Conservation (phyloP, 2,113 vertebrate genomes). For the Brachirus orientalis region DNA sequence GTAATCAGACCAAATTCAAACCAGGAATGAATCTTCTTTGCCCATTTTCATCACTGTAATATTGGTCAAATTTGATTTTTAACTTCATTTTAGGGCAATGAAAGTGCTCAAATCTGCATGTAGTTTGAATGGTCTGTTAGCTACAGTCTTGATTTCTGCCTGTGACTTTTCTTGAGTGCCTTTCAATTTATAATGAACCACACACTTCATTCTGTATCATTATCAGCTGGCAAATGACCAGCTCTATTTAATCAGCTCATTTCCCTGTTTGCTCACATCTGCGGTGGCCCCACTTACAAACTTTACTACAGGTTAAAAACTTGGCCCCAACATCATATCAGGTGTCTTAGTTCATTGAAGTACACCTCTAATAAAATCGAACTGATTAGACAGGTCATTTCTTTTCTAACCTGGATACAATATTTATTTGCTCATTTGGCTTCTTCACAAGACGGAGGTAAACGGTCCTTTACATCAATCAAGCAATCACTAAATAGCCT, state of each 20-base stretch:
- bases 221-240: background rate
- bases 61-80: no score
- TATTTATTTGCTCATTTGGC: background rate
- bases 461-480: slow-evolving; percentile 12
- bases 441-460: background rate
- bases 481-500: slow-evolving; percentile 29
- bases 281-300: background rate
- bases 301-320: background rate
- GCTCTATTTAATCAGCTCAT: background rate
- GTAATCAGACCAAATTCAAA: no score
- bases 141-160: no score
- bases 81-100: no score
- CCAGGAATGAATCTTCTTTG: no score
- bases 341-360: slow-evolving; percentile 2
- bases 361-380: background rate
- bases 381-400: background rate
- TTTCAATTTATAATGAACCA: no score
- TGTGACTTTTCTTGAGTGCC: no score
- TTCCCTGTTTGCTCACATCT: background rate
- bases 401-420: background rate
- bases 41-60: no score
- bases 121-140: no score
- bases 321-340: background rate
- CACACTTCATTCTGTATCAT: no score
- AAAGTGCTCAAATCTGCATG: no score